A percentile compares a stretch with the other conserved stretches of the same genome.
These are phyloP conservation scores for Pristionchus mayeri DNA, from an alignment of 2,888 invertebrate species.

Conservation along the genomic window DNA sequence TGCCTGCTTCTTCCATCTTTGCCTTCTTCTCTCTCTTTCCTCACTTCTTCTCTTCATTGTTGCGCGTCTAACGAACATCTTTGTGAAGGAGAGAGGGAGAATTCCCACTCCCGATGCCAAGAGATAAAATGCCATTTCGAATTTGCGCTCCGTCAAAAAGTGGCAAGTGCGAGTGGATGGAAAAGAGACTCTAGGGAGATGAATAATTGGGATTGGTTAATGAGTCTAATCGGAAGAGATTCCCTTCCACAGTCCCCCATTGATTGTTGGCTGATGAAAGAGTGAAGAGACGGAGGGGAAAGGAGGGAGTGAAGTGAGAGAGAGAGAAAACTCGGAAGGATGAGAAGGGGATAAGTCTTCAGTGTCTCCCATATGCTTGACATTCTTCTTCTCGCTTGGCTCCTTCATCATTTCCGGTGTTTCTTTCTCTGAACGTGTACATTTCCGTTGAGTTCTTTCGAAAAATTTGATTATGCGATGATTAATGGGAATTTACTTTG, in stretches of 20 bases:
- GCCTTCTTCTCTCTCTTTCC: background rate
- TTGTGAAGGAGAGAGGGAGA: constrained; percentile 2
- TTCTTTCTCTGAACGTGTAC: background rate
- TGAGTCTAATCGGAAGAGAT: background rate
- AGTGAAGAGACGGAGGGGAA: background rate
- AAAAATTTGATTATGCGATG: background rate
- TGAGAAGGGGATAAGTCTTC: constrained; percentile 42
- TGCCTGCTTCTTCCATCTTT: background rate
- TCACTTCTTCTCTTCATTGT: constrained; percentile 28
- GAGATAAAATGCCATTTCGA: background rate
- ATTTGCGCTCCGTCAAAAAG: background rate
- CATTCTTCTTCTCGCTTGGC: constrained; percentile 44
- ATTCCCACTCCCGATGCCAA: background rate
- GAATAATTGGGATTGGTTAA: background rate
- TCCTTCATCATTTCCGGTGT: background rate
- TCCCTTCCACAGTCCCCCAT: background rate
- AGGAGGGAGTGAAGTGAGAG: background rate
- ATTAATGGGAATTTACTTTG: background rate
- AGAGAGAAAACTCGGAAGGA: background rate
- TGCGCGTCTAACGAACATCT: constrained; percentile 31
- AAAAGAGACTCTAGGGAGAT: constrained; percentile 6
- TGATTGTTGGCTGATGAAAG: constrained; percentile 33
- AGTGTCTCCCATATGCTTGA: constrained; percentile 47
- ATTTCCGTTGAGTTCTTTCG: too few species aligned
- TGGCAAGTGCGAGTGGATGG: too few species aligned